Evolutionary conservation across 1,140 invertebrate species (phyloP).

Genomic region (Zaprionus lachaisei): DNA sequence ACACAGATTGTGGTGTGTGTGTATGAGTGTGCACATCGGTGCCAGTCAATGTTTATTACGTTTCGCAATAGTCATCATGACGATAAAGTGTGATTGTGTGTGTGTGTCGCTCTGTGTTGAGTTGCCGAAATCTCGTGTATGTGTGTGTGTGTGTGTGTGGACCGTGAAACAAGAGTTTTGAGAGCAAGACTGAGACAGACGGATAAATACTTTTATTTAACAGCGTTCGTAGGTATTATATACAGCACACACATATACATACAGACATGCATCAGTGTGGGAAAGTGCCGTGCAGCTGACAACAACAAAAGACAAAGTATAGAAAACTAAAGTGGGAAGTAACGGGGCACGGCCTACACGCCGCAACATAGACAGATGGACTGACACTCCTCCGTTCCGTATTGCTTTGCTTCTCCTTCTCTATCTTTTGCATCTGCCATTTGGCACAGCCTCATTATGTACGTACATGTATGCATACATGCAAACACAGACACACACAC

Average conservation of each 20-base stretch:
- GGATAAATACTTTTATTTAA: slow-evolving; percentile 16
- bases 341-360: slow-evolving; percentile 45
- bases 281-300: slow-evolving; percentile 25
- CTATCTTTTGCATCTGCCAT: slow-evolving; percentile 38
- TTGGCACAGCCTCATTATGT: slow-evolving; percentile 38
- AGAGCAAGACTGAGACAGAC: neutral
- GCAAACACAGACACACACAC: slow-evolving; percentile 10
- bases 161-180: slow-evolving; percentile 25
- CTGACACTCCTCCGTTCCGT: slow-evolving; percentile 8
- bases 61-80: slow-evolving; percentile 47
- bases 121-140: slow-evolving; percentile 39
- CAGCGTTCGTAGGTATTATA: slow-evolving; percentile 25
- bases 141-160: slow-evolving; percentile 9
- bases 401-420: slow-evolving; percentile 36
- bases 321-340: slow-evolving; percentile 43
- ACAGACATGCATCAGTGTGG: slow-evolving; percentile 20
- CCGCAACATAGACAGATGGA: slow-evolving; percentile 19
- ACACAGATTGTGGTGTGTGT: neutral
- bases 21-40: slow-evolving; percentile 16
- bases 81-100: slow-evolving; percentile 11
- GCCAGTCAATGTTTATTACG: slow-evolving; percentile 35
- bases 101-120: slow-evolving; percentile 8
- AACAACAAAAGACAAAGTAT: slow-evolving; percentile 26
- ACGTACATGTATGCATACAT: slow-evolving; percentile 10
- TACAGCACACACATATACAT: neutral